Conservation (phyloP, 1,140 invertebrate genomes). For the Zaprionus vittiger region DNA sequence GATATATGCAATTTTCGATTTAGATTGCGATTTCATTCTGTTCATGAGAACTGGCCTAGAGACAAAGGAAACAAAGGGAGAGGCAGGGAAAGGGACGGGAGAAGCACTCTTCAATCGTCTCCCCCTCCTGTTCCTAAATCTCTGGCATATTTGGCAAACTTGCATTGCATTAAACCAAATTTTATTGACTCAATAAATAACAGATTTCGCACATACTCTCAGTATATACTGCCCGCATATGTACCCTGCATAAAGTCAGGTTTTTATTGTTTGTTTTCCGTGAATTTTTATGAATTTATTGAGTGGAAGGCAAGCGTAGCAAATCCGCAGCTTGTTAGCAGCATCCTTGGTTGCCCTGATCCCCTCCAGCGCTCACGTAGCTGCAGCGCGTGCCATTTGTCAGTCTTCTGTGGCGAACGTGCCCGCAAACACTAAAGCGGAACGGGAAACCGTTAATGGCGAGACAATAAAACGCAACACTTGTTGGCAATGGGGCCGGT, state of each 20-base stretch:
- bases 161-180: slow-evolving; percentile 72
- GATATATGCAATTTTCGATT: slow-evolving; percentile 10
- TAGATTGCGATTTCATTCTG: slow-evolving; percentile 21
- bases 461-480: slow-evolving; percentile 76
- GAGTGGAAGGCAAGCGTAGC: slow-evolving; percentile 19
- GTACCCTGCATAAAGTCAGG: neutral
- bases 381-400: slow-evolving; percentile 46
- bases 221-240: neutral
- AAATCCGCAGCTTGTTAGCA: slow-evolving; percentile 45
- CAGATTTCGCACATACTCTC: slow-evolving; percentile 54
- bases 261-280: slow-evolving; percentile 35
- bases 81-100: neutral
- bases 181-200: slow-evolving; percentile 77
- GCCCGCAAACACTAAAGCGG: slow-evolving; percentile 29
- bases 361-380: slow-evolving; percentile 56
- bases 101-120: neutral
- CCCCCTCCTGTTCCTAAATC: slow-evolving; percentile 40
- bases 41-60: slow-evolving; percentile 34
- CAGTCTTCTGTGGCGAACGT: slow-evolving; percentile 46
- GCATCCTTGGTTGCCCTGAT: neutral
- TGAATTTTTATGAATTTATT: slow-evolving; percentile 65
- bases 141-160: slow-evolving; percentile 52
- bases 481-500: slow-evolving; percentile 59
- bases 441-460: slow-evolving; percentile 61
- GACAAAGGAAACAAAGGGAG: neutral